Conservation (phyloP, 2,888 invertebrate species). For the Parelbella ahira region DNA sequence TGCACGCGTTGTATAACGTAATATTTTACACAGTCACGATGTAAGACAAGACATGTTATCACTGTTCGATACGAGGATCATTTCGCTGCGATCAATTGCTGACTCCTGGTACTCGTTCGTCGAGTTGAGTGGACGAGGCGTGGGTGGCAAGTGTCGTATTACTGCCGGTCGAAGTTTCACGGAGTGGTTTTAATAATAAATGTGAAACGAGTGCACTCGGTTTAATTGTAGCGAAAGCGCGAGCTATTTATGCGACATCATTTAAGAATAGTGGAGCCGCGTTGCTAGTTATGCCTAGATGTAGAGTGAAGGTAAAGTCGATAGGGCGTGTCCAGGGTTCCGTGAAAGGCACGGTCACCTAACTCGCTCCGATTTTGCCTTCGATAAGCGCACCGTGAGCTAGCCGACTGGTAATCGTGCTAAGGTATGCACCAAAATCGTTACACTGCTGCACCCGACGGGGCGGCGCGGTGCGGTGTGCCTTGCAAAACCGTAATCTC, state of each 20-base stretch:
- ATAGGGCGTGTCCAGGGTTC: slow-evolving; percentile 43
- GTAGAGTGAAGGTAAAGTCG: slow-evolving; percentile 46
- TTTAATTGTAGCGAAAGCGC: slow-evolving; percentile 25
- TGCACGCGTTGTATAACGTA: slow-evolving; percentile 52
- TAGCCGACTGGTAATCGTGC: slow-evolving; percentile 45
- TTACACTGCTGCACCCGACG: slow-evolving; percentile 36
- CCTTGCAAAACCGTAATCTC: slow-evolving; percentile 41
- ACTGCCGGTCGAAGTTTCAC: slow-evolving; percentile 19
- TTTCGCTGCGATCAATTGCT: neutral
- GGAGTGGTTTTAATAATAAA: slow-evolving; percentile 23
- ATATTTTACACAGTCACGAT: slow-evolving; percentile 49
- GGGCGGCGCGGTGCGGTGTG: slow-evolving; percentile 32
- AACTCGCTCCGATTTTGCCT: slow-evolving; percentile 56
- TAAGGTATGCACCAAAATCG: slow-evolving; percentile 31
- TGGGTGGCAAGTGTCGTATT: slow-evolving; percentile 25
- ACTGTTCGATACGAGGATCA: slow-evolving; percentile 5
- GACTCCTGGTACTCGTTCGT: slow-evolving; percentile 29
- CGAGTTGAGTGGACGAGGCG: slow-evolving; percentile 34
- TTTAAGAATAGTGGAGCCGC: slow-evolving; percentile 15
- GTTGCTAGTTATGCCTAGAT: slow-evolving; percentile 1
- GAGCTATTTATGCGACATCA: slow-evolving; percentile 19
- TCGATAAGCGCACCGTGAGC: slow-evolving; percentile 51
- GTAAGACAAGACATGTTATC: slow-evolving; percentile 4
- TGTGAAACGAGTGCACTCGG: slow-evolving; percentile 30
- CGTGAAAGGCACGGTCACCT: slow-evolving; percentile 66